Evolutionary conservation across 1,140 invertebrate species (phyloP).

Genomic region (Eurosta solidaginis): DNA sequence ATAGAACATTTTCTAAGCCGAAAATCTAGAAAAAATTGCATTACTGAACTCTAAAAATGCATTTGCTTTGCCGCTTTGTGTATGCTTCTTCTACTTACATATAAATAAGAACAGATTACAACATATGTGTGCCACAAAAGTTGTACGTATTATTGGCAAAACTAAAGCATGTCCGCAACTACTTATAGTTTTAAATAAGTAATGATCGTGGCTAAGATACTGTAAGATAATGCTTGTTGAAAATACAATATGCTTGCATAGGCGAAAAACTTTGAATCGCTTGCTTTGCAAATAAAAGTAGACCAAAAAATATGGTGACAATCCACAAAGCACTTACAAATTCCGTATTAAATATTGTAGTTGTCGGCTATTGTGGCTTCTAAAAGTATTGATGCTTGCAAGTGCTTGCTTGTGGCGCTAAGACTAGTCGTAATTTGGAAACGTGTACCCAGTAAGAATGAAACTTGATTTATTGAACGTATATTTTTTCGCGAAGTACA

Average conservation of each 20-base stretch:
- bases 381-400: not conserved
- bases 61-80: not conserved
- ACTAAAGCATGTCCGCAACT: not conserved
- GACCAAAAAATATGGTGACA: not conserved
- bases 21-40: constrained; percentile 14
- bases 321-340: constrained; percentile 17
- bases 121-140: not conserved
- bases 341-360: not conserved
- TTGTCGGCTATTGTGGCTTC: not conserved
- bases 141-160: not conserved
- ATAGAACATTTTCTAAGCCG: not conserved
- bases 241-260: not conserved
- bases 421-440: not conserved
- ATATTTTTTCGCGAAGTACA: no score
- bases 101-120: not conserved
- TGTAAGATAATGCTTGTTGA: not conserved
- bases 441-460: not conserved
- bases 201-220: constrained; percentile 8
- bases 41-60: constrained; percentile 1
- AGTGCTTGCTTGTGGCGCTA: not conserved
- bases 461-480: no score
- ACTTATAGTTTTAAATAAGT: constrained; percentile 23
- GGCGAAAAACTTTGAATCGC: not conserved
- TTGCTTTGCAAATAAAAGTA: not conserved
- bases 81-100: not conserved